Evolutionary conservation across 1,140 invertebrate species (phyloP).

Genomic region (Lucilia sericata): DNA sequence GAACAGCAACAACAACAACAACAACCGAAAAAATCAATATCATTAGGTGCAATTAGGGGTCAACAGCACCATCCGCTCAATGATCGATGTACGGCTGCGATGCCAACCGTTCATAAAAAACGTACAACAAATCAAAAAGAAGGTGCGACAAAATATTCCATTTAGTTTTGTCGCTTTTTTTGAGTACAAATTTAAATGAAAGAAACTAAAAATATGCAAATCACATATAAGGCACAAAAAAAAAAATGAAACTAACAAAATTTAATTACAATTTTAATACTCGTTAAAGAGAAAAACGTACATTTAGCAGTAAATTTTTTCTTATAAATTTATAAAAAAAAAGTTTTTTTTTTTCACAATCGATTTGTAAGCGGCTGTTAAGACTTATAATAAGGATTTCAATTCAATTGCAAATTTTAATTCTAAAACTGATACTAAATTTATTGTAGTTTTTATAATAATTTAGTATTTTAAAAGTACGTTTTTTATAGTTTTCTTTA

Average conservation of each 20-base stretch:
- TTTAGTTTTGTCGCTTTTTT: slow-evolving; percentile 58
- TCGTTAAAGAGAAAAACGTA: neutral
- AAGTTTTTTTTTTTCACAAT: neutral
- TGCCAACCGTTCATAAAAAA: slow-evolving; percentile 70
- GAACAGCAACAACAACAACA: slow-evolving; percentile 54
- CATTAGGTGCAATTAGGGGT: slow-evolving; percentile 87
- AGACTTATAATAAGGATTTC: no score
- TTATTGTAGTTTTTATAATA: neutral
- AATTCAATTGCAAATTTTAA: neutral
- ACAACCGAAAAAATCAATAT: slow-evolving; percentile 83
- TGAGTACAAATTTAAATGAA: slow-evolving; percentile 22
- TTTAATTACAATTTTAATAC: slow-evolving; percentile 11
- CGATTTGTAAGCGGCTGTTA: no score
- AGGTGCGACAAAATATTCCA: slow-evolving; percentile 66
- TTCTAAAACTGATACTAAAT: slow-evolving; percentile 6
- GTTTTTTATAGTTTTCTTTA: neutral
- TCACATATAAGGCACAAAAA: slow-evolving; percentile 48
- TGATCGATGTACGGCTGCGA: slow-evolving; percentile 66
- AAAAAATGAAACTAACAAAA: neutral
- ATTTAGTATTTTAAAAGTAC: neutral
- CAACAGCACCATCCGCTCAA: slow-evolving; percentile 69
- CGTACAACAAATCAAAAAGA: slow-evolving; percentile 69
- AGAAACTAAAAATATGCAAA: slow-evolving; percentile 47
- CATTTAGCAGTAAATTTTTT: neutral
- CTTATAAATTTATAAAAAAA: neutral